Base-by-base conservation (phyloP, 2,888 invertebrate genomes). In the Nemoura dubitans region DNA sequence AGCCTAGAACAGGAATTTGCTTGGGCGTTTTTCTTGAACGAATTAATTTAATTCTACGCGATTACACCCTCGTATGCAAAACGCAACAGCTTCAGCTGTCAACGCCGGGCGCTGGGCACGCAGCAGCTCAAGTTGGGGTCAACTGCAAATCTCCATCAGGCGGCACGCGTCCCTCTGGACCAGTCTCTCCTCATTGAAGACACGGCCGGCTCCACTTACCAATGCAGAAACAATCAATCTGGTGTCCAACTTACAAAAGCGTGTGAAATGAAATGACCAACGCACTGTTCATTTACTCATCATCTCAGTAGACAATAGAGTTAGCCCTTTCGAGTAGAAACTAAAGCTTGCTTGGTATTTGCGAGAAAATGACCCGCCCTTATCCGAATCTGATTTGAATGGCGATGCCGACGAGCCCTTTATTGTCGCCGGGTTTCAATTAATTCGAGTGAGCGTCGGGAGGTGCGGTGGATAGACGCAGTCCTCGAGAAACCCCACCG, bases 341-440 rank as follows among this genome's bases (percentile, higher is more conserved):
- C 83, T 83, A 83, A 83, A 83, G 83, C 83, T 83, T 78, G 78
- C 83, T 83, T 42, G 83, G 83, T 42, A 83, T 83, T 83, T 78
- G 36, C 83, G 36, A 43, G 36, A 83, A 83, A 83, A 83, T 83
- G 83, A 83, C 42, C 83, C 43, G 14, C 43, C 43, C 26, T n/a
- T 27, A 36, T 36, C 82, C 59, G 14, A 29, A 29, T 36, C 25
- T 29, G n/a, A 82, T 82, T 28, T 82, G 82, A 28, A 82, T 30
- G 83, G 36, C 83, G 83, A 16, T 21, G 59, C 59, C 21, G 26
- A 16, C 36, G 36, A 83, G 42, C 83, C 83, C 83, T 83, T 83
- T 43, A 83, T 83, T 83, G 83, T 83, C 43, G 5, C 43, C 43
- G 42, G 30, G 43, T n/a, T 87, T 87, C 80, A 85, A 87, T 87